Evolutionary conservation across 2,888 invertebrate species (phyloP), one percentile per base, ranked within the genome.

Genomic region (Noctua janthina): DNA sequence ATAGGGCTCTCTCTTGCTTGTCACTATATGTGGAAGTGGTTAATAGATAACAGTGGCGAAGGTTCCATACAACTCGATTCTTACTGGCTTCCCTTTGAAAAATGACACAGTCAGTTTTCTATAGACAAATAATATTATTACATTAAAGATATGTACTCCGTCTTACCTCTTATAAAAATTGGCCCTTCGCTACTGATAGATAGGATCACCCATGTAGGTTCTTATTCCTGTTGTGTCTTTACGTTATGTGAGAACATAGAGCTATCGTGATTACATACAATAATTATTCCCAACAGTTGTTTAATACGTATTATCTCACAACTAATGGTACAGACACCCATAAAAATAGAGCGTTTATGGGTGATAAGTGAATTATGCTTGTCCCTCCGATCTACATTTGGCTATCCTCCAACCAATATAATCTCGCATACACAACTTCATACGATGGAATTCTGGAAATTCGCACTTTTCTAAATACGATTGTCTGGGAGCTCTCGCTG

Each of bases 381-480:
- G 81, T 89, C 86, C 90, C 89, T 91, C 80, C 87, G 84, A 90
- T 90, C 89, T 88, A 91, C 88, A 89, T 88, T 93, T 94, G 94
- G 94, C 94, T 81, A 75, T 79, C 82, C 84, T 92, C 94, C 94
- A 94, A 92, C 86, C 84, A 84, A 90, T 90, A 87, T 86, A 84
- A 90, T 91, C 88, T 86, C 88, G 59, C 86, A 74, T 51, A 84
- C 82, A 85, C 77, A 78, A 85, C 85, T 88, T 81, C 84, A 85
- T 84, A 87, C 82, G 84, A 82, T 84, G 84, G 82, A 89, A 90
- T 89, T 85, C 82, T 86, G 87, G 82, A 89, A 90, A 81, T 89
- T 91, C 89, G 83, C 88, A 91, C 89, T 91, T 90, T 87, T 86
- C 88, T 90, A 86, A 90, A 90, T 88, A 87, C 87, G 83, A 85